Conservation (phyloP, 1,140 invertebrate genomes). For the Platyscapa corneri region DNA sequence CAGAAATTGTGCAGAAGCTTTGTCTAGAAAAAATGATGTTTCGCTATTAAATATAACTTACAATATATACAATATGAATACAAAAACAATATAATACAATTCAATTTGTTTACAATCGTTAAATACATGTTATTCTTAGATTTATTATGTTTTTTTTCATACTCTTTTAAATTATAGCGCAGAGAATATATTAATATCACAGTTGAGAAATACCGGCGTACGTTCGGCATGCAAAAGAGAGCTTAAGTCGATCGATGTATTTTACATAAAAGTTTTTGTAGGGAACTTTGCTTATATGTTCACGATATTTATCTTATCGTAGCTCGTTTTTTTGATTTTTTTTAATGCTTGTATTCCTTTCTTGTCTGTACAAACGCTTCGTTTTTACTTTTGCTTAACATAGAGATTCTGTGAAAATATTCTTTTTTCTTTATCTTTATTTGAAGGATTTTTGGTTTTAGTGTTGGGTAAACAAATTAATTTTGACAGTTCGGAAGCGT, state of each 20-base stretch:
- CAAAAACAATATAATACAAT: constrained; percentile 49
- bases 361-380: neutral
- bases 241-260: constrained; percentile 20
- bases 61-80: constrained; percentile 42
- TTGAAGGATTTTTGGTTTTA: neutral
- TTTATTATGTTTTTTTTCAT: neutral
- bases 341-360: neutral
- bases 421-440: neutral
- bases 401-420: neutral
- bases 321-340: constrained; percentile 11
- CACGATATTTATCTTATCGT: constrained; percentile 18
- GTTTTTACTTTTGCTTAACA: neutral
- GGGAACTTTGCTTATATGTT: neutral
- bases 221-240: constrained; percentile 42
- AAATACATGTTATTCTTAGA: neutral
- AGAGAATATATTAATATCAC: constrained; percentile 51
- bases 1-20: neutral
- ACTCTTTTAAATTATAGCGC: constrained; percentile 40
- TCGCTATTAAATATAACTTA: constrained; percentile 34
- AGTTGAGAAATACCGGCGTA: constrained; percentile 47
- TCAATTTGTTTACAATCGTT: constrained; percentile 9
- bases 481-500: constrained; percentile 9
- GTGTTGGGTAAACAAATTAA: neutral
- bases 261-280: constrained; percentile 28
- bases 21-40: neutral